phyloP scores from a whole-genome alignment of 2,797 vertebrate genomes.

The Acomys russatus region DNA sequence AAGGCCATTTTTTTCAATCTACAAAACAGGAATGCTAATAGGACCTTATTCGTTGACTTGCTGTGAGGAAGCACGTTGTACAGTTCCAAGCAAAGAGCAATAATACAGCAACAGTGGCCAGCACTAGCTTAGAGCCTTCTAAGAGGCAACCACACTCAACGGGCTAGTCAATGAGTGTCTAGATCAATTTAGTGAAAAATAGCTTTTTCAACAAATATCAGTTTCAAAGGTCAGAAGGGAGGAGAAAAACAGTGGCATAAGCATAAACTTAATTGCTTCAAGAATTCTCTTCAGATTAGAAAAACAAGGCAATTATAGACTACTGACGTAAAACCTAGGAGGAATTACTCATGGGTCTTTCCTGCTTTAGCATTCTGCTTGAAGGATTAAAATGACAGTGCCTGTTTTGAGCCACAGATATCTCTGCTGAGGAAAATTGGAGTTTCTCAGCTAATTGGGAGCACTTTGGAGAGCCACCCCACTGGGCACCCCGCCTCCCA shows the following conservation, averaged over 20 bases:
- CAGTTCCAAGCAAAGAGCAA: not conserved
- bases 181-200: constrained; percentile 55
- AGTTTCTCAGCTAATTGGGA: not conserved
- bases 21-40: constrained; percentile 17
- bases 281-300: constrained; percentile 58
- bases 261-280: constrained; percentile 37
- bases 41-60: constrained; percentile 4
- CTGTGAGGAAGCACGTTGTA: not conserved
- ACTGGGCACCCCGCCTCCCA: no score
- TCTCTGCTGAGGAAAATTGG: not conserved
- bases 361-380: not conserved
- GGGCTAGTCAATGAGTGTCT: constrained; percentile 55
- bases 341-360: not conserved
- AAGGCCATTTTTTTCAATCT: not conserved
- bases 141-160: constrained; percentile 16
- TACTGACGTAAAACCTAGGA: constrained; percentile 32
- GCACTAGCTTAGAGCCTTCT: not conserved
- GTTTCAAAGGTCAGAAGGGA: constrained; percentile 61
- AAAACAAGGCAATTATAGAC: constrained; percentile 65
- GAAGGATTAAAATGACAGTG: constrained; percentile 23
- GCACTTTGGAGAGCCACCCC: no score
- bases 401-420: not conserved
- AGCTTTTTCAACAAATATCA: constrained; percentile 63
- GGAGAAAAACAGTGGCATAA: constrained; percentile 52
- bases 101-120: not conserved